Evolutionary conservation across 2,888 invertebrate species (phyloP), one percentile per base, ranked within the genome.

Genomic region (Ichneumon xanthorius): DNA sequence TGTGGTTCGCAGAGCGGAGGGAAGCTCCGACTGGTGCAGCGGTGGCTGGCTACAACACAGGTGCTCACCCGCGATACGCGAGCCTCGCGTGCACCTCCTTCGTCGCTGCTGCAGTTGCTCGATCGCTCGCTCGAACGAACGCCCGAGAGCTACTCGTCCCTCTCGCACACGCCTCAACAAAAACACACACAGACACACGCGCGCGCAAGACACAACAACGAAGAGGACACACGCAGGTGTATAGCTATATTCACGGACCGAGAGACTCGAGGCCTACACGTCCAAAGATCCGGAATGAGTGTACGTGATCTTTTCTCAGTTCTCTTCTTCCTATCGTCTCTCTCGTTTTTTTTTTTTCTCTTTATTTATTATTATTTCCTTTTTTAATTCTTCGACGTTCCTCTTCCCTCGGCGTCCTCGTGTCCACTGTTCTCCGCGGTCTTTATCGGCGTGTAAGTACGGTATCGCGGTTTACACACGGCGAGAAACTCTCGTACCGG

Each of bases 401-500:
- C 16, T 73, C 76, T 65, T 76, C 45, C n/a, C 58, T 40, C 58
- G 48, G 55, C 40, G 75, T 76, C 40, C 45, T 61, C 55, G 53
- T 58, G 22, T 71, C 19, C 67, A 55, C 40, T 63, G 58, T 61
- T 72, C 40, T 40, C 53, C 37, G 5, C 53, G 58, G 45, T 83
- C 70, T 86, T 82, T 79, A 78, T 84, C 80, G 55, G 48, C 72
- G 80, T 72, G 77, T 45, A 78, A 76, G 40, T 77, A 33, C 67
- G 80, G 53, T 68, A 73, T 72, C 67, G 58, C 11, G 26, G 22
- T 14, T 61, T 58, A 26, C 73, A 81, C 67, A 50, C 85, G 45
- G 26, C 11, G 33, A 22, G 48, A 67, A 67, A 90, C 88, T 90
- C 89, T 88, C 89, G 88, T 92, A 92, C 92, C 92, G 92, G 92